Conservation (phyloP, 64 coral and sea anemone genomes). For the Actinia tenebrosa region DNA sequence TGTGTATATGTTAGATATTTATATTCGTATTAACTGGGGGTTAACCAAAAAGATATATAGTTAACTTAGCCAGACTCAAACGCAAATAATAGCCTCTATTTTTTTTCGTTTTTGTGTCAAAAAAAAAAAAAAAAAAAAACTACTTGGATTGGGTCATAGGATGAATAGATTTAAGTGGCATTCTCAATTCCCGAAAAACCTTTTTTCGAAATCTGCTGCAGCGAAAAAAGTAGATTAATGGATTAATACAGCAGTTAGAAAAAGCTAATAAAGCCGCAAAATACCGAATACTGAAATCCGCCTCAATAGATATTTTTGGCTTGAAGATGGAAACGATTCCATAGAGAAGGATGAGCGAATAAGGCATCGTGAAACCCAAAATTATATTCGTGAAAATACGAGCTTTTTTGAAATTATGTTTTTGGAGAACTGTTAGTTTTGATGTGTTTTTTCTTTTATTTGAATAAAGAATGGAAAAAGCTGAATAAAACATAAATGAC, state of each 20-base stretch:
- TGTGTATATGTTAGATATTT: too few relatives aligned
- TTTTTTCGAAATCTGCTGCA: too few relatives aligned
- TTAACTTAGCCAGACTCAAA: too few relatives aligned
- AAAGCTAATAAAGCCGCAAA: not conserved
- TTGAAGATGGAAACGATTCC: not conserved
- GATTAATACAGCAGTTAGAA: not conserved
- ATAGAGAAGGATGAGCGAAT: not conserved
- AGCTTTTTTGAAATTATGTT: not conserved
- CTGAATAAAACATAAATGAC: not conserved
- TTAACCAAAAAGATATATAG: too few relatives aligned
- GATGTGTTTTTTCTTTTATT: not conserved
- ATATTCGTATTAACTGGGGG: too few relatives aligned
- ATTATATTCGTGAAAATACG: not conserved
- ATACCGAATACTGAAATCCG: not conserved
- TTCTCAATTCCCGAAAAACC: too few relatives aligned
- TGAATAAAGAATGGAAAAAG: not conserved
- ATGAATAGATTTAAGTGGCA: too few relatives aligned
- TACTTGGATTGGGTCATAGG: too few relatives aligned
- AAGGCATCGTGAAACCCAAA: not conserved
- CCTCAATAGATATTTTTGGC: not conserved
- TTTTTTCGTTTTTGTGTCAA: too few relatives aligned
- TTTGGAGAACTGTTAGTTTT: not conserved
- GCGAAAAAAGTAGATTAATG: not conserved
- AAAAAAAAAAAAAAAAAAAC: not conserved
- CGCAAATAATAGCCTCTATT: too few relatives aligned